Evolutionary conservation across 2,888 invertebrate species (phyloP).

Genomic region (Dryomyza anilis): DNA sequence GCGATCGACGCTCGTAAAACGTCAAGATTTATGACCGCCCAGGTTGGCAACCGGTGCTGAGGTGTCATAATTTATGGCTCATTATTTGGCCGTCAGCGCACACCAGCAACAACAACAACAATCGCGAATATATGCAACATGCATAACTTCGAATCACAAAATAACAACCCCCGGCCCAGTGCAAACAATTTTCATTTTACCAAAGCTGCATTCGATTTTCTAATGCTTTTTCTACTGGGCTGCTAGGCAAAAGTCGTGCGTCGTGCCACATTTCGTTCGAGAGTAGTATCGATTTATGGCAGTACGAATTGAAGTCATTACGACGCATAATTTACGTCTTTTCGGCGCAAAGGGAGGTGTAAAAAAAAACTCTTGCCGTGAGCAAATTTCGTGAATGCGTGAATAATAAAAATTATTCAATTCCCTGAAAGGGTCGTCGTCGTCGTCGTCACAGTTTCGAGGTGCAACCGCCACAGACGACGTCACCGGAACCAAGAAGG

Average conservation of each 20-base stretch:
- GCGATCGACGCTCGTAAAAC: conserved; percentile 17
- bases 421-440: conserved; percentile 3
- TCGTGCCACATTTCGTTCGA: background rate
- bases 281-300: conserved; percentile 32
- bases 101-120: background rate
- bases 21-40: conserved; percentile 21
- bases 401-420: conserved; percentile 21
- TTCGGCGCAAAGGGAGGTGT: conserved; percentile 3
- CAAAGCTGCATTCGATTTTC: too few relatives aligned
- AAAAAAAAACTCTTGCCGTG: background rate
- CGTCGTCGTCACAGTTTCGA: too few relatives aligned
- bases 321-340: conserved; percentile 22
- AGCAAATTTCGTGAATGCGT: conserved; percentile 1
- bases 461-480: too few relatives aligned
- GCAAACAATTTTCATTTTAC: too few relatives aligned
- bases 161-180: too few relatives aligned
- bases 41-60: background rate
- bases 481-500: background rate
- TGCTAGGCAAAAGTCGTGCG: background rate
- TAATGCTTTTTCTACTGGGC: too few relatives aligned
- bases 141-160: background rate
- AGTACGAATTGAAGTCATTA: conserved; percentile 29
- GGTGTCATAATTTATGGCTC: conserved; percentile 19
- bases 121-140: background rate
- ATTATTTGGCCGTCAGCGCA: conserved; percentile 9